Base-by-base conservation (phyloP, 2,113 vertebrate species). In the Chiloscyllium plagiosum region DNA sequence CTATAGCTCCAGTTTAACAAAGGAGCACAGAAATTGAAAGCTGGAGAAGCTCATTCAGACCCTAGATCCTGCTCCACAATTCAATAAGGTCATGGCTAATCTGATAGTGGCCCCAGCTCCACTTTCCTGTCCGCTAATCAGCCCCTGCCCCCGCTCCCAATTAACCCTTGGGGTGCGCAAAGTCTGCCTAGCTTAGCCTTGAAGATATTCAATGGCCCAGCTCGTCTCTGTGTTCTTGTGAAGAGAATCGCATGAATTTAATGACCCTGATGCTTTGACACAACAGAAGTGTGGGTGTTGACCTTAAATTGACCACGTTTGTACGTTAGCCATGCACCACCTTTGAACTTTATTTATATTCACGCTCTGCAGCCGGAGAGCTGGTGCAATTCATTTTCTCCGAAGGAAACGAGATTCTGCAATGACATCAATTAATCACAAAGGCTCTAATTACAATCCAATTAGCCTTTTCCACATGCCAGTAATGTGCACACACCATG, bases 361-460 rank as follows among this genome's bases (percentile, higher is more conserved):
- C 22, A 19, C 4, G 33, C 42, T 70, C 42, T 22, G 37, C 19
- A 50, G 68, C 93, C 69, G 65, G 13, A 70, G 66, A 50, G 70
- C 66, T 70, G 66, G 13, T 70, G 93, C 68, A 94, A 94, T 95
- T 95, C 72, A 72, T 95, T 95, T 95, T 72, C 42, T 52, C 94
- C 37, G 69, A 70, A 95, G 42, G 68, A 95, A 72, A 72, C 69
- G 69, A 52, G 94, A 52, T 72, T 95, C 69, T 33, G 69, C 69
- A 76, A 76, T 76, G 94, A 33, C 94, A 95, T 95, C 94, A 95
- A 95, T 95, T 95, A 95, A 95, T 95, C 94, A 95, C 94, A 33
- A 47, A 13, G 37, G 42, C 42, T 72, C 94, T 95, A 95, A 95
- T 95, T 95, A 95, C 94, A 95, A 95, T 72, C 94, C 94, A 95